Percentiles rank a stretch among this genome's conserved stretches.
These are phyloP conservation scores for Spialia ferax DNA, from an alignment of 2,888 invertebrate genomes.

Conservation along the genomic window DNA sequence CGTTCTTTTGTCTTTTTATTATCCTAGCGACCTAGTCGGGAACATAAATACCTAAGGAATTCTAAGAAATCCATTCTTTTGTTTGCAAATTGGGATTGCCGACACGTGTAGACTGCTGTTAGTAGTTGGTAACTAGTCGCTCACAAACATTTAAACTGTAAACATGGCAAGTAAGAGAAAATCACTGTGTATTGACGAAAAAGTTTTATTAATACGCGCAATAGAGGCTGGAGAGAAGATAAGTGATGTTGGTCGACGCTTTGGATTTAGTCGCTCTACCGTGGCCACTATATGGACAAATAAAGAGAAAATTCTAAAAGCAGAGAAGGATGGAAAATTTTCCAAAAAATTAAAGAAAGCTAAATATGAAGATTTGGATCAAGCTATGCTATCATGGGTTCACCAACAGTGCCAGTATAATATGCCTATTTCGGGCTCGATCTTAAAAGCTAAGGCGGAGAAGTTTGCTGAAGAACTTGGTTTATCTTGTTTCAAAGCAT, in stretches of 20 bases:
- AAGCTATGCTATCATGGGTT: constrained; percentile 50
- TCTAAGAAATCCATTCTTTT: too few species aligned
- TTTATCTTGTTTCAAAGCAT: constrained; percentile 50
- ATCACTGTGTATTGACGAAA: constrained; percentile 29
- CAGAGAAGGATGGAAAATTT: constrained; percentile 47
- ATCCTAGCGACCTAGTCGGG: too few species aligned
- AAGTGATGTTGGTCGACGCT: constrained; percentile 48
- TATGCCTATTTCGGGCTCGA: constrained; percentile 49
- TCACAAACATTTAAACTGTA: too few species aligned
- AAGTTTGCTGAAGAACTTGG: constrained; percentile 51
- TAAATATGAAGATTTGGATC: constrained; percentile 53
- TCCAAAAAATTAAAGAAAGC: constrained; percentile 53
- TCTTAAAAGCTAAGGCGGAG: constrained; percentile 47
- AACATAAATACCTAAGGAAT: too few species aligned
- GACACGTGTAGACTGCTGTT: too few species aligned
- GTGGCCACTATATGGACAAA: constrained; percentile 53
- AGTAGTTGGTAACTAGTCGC: too few species aligned
- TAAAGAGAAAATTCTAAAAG: constrained; percentile 51
- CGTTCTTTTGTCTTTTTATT: too few species aligned
- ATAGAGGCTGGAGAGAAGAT: constrained; percentile 44
- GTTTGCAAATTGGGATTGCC: too few species aligned
- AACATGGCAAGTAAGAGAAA: constrained; percentile 12
- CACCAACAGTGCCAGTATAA: constrained; percentile 52
- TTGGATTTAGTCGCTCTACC: constrained; percentile 50
- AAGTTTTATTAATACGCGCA: constrained; percentile 42